A percentile compares a stretch with the other conserved stretches of the same genome.
phyloP scores from a whole-genome alignment of 2,113 vertebrate species.

The Bufo gargarizans region DNA sequence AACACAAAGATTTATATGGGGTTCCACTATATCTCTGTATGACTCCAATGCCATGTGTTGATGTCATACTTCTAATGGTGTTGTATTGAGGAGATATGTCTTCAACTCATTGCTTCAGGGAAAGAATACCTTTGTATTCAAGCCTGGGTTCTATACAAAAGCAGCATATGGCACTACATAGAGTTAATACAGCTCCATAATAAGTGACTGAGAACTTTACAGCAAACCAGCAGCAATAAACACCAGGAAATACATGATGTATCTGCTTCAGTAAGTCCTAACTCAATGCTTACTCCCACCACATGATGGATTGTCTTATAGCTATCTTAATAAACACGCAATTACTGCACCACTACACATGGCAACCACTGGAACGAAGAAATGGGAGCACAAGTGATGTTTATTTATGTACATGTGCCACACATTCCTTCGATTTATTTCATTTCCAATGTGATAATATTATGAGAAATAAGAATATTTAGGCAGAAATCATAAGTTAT shows the following conservation, averaged over 20 bases:
- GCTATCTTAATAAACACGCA: constrained; percentile 46
- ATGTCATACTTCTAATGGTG: background rate
- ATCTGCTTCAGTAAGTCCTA: background rate
- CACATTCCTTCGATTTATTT: constrained; percentile 44
- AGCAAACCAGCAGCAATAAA: background rate
- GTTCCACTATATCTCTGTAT: background rate
- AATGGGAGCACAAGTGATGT: background rate
- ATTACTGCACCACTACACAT: constrained; percentile 41
- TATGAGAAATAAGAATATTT: constrained; percentile 19
- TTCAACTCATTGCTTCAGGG: no score
- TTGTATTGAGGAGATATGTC: background rate
- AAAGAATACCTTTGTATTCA: background rate
- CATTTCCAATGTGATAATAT: background rate
- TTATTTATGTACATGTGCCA: constrained; percentile 52
- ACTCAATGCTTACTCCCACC: background rate
- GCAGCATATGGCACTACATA: background rate
- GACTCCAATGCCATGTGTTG: background rate
- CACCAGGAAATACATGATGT: background rate
- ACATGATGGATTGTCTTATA: constrained; percentile 35
- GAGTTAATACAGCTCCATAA: background rate
- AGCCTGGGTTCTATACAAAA: background rate
- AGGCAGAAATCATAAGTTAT: constrained; percentile 4
- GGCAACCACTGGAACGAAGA: constrained; percentile 40
- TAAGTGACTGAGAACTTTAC: background rate
- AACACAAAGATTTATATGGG: background rate